Conservation (phyloP, 2,888 invertebrate species). For the Nesidiocoris tenuis region DNA sequence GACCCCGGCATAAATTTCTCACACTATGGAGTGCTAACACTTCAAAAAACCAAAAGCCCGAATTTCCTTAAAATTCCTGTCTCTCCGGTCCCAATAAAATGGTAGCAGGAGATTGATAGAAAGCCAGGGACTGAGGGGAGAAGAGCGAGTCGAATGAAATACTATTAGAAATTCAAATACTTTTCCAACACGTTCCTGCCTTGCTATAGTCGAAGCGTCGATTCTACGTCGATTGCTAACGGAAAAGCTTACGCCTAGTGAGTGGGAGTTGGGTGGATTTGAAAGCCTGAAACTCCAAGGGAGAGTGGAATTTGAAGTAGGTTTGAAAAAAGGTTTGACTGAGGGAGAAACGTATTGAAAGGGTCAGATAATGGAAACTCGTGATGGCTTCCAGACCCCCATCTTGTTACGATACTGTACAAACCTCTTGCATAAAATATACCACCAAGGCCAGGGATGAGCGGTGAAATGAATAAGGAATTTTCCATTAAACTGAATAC, state of each 20-base stretch:
- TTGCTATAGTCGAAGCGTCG: not conserved
- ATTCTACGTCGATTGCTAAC: not conserved
- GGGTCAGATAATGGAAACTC: not conserved
- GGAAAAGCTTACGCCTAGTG: not conserved
- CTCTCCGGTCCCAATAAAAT: not conserved
- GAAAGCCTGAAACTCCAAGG: not conserved
- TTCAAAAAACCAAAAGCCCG: no score
- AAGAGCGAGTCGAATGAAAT: not conserved
- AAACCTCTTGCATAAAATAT: not conserved
- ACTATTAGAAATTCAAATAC: constrained; percentile 30
- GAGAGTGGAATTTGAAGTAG: not conserved
- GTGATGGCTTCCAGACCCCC: not conserved
- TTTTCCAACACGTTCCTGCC: not conserved
- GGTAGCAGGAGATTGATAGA: not conserved
- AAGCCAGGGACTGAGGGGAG: not conserved
- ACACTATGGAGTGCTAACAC: no score
- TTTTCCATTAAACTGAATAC: not conserved
- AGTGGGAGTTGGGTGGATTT: not conserved
- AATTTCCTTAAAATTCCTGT: constrained; percentile 26
- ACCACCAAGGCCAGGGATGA: not conserved
- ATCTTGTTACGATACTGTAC: not conserved
- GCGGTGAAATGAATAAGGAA: not conserved
- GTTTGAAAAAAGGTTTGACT: not conserved
- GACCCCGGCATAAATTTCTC: no score
- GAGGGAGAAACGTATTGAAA: not conserved